A percentile compares a stretch with the other conserved stretches of the same genome.
These are phyloP conservation scores for Cyprinodon diabolis DNA, from an alignment of 2,797 vertebrate genomes.

Conservation along the genomic window DNA sequence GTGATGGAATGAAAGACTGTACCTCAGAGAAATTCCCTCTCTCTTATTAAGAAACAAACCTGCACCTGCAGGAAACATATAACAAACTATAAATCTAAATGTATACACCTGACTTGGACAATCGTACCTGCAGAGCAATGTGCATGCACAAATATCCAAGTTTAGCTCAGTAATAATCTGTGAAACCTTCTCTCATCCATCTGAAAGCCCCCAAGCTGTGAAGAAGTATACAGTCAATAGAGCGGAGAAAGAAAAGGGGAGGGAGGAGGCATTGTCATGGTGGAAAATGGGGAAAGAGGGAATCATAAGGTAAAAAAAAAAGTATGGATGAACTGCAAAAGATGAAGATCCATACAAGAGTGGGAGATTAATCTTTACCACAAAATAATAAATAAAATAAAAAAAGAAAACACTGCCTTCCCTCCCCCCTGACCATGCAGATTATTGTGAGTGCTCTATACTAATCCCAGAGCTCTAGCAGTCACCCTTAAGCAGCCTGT, in stretches of 20 bases:
- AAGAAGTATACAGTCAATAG: slow-evolving; percentile 80
- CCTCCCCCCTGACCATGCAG: slow-evolving; percentile 72
- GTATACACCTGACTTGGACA: background rate
- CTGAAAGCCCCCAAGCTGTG: slow-evolving; percentile 65
- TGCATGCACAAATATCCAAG: slow-evolving; percentile 16
- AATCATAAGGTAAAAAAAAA: slow-evolving; percentile 52
- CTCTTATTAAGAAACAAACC: slow-evolving; percentile 39
- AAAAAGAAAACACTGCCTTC: slow-evolving; percentile 66
- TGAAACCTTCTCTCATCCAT: slow-evolving; percentile 63
- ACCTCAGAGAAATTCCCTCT: slow-evolving; percentile 62
- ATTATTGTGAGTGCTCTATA: slow-evolving; percentile 80
- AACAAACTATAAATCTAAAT: slow-evolving; percentile 15
- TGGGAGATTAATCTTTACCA: slow-evolving; percentile 84
- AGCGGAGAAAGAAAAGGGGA: slow-evolving; percentile 50
- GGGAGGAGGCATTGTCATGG: slow-evolving; percentile 67
- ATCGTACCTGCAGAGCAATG: slow-evolving; percentile 21
- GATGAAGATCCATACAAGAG: slow-evolving; percentile 73
- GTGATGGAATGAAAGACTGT: slow-evolving; percentile 81
- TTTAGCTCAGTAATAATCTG: slow-evolving; percentile 28
- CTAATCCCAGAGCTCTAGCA: slow-evolving; percentile 81
- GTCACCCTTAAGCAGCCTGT: slow-evolving; percentile 72
- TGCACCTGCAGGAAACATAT: slow-evolving; percentile 17
- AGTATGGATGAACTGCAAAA: slow-evolving; percentile 62
- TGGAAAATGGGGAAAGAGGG: slow-evolving; percentile 60
- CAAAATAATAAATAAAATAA: slow-evolving; percentile 55